Base-by-base conservation (phyloP, 2,113 vertebrate genomes). In the Gallinago paraguaiae region DNA sequence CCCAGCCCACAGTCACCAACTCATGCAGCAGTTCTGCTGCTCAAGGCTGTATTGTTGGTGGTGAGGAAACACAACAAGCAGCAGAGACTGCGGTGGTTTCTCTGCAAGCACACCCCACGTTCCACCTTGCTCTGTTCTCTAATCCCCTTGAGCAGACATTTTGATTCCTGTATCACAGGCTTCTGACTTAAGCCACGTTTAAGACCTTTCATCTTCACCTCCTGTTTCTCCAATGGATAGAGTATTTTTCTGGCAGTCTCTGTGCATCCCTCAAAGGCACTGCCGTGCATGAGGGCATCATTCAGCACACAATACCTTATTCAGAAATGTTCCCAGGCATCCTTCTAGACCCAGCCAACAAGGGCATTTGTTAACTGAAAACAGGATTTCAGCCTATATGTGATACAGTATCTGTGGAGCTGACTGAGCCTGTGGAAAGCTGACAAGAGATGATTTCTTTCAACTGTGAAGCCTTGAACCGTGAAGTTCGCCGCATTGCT, bases 371-470 rank as follows among this genome's bases (percentile, higher is more conserved):
- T 80, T 83, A 88, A 74, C 68, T 15, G 46, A 41, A 63, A 86
- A 81, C 0, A 3, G 56, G 43, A 75, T 90, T 94, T 83, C 72
- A 75, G 7, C 64, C 64, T 39, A 8, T 13, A 9, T 13, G 41
- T 28, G 51, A 63, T 82, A 23, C 35, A n/a, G 92, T 45, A 33
- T 59, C 88, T 86, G 60, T 51, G 60, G 60, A 56, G 86, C 9
- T 78, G 94, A 60, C 68, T 33, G 86, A 94, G 86, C 83, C 69
- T 71, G 83, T 3, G 6, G 94, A 95, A 92, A 84, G 30, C 86
- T 95, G 95, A 95, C 92, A 86, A 78, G 96, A 86, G 80, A 87
- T 84, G 68, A 92, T 95, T 97, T 89, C 91, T 75, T 91, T 84
- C 53, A 48, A 56, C 77, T 57, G 80, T 43, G 91, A 93, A 95